These are phyloP conservation scores for Pachyseris speciosa DNA, from an alignment of 64 coral and sea anemone genomes.

Conservation along the genomic window DNA sequence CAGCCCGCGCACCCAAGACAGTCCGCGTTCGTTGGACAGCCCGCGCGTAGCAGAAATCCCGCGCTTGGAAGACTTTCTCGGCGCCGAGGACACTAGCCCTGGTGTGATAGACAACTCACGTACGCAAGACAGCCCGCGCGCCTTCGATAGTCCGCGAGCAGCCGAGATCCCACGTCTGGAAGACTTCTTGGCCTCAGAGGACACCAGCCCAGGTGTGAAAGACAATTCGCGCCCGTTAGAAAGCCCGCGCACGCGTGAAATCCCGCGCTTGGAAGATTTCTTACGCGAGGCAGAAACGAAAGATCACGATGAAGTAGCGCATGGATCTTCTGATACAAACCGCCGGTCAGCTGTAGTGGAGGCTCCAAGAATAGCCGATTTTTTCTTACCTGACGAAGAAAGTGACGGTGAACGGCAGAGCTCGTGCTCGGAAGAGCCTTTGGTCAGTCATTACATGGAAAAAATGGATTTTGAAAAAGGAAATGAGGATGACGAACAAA, in stretches of 20 bases:
- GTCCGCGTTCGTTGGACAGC: not conserved
- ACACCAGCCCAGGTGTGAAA: not conserved
- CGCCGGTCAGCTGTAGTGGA: not conserved
- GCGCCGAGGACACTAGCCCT: not conserved
- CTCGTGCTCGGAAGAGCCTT: not conserved
- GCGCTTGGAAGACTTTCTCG: not conserved
- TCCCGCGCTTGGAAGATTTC: constrained; percentile 4
- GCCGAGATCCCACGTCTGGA: not conserved
- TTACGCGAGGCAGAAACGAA: not conserved
- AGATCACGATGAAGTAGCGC: not conserved
- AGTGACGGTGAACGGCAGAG: constrained; percentile 7
- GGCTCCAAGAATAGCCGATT: constrained; percentile 10
- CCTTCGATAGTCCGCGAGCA: not conserved
- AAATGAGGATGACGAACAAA: not conserved
- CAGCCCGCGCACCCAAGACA: not conserved
- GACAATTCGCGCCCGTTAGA: not conserved
- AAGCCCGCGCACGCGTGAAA: not conserved
- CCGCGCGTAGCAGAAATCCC: not conserved
- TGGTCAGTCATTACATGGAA: constrained; percentile 35
- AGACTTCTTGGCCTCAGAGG: not conserved
- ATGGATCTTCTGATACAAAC: not conserved
- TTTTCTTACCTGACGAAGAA: constrained; percentile 10
- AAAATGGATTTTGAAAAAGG: constrained; percentile 33
- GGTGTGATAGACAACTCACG: too few species aligned
- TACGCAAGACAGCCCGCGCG: not conserved